Conservation (phyloP, 2,113 vertebrate species). For the Canis aureus region DNA sequence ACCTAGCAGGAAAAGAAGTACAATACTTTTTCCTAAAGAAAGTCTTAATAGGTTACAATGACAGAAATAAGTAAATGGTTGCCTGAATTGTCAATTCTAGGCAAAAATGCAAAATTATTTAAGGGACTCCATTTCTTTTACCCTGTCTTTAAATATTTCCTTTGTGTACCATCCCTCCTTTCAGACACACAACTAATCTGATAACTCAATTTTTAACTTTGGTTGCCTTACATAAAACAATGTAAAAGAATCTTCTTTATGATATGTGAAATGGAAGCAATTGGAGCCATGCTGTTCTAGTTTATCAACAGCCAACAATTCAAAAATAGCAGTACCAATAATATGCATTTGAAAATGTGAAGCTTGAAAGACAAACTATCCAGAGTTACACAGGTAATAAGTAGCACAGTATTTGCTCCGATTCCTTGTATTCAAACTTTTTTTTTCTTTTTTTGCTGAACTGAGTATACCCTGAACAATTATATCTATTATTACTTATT, state of each 20-base stretch:
- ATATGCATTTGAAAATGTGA: not conserved
- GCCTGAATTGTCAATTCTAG: not conserved
- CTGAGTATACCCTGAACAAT: constrained; percentile 37
- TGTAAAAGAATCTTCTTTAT: not conserved
- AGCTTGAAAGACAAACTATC: not conserved
- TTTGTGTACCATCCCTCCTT: not conserved
- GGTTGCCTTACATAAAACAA: not conserved
- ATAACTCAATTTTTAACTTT: not conserved
- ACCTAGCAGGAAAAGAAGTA: not conserved
- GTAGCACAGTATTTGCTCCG: not conserved
- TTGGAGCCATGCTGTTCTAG: not conserved
- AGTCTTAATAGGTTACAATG: not conserved
- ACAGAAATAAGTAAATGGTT: not conserved
- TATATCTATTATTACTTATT: not conserved
- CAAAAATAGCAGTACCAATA: not conserved
- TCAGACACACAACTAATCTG: not conserved
- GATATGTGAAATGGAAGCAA: not conserved
- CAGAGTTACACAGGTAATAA: not conserved
- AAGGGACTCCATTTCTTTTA: not conserved
- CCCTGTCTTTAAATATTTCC: not conserved
- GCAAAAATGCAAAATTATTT: not conserved
- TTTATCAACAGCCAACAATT: not conserved
- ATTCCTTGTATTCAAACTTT: not conserved
- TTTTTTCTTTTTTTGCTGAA: not conserved
- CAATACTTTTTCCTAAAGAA: not conserved